Evolutionary conservation across 64 coral and sea anemone species (phyloP).

Genomic region (Orbicella faveolata): DNA sequence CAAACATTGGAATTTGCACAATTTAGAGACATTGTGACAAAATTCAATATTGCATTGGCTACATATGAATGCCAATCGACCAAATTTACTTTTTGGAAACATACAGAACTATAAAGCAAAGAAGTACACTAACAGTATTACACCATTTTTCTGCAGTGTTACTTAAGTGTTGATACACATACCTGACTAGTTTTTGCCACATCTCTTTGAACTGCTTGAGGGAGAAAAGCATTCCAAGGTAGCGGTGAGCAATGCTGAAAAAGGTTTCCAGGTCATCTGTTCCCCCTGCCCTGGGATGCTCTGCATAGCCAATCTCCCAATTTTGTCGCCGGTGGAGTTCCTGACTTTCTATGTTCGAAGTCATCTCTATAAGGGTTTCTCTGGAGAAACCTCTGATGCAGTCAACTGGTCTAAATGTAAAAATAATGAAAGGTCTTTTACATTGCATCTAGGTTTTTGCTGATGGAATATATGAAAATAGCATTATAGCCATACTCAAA

Average conservation of each 20-base stretch:
- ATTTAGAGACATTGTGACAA: no score
- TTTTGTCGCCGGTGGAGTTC: neutral
- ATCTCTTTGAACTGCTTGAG: neutral
- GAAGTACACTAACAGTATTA: no score
- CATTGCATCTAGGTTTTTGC: no score
- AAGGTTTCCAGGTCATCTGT: slow-evolving; percentile 31
- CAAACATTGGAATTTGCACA: no score
- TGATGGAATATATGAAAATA: no score
- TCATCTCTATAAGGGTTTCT: slow-evolving; percentile 34
- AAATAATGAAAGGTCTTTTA: neutral
- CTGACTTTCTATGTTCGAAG: slow-evolving; percentile 41
- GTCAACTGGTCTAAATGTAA: slow-evolving; percentile 4
- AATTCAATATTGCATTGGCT: no score
- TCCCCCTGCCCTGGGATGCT: slow-evolving; percentile 19
- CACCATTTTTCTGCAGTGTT: no score
- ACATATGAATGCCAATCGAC: no score
- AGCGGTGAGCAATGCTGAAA: neutral
- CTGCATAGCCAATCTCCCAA: neutral
- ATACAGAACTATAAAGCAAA: no score
- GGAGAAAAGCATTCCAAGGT: neutral
- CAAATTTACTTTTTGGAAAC: no score
- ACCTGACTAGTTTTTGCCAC: neutral
- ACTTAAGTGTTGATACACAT: neutral
- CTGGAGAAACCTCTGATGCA: slow-evolving; percentile 56
- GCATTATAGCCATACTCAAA: no score